These are phyloP conservation scores for Rostratula benghalensis DNA, from an alignment of 2,113 vertebrate species.

Conservation along the genomic window DNA sequence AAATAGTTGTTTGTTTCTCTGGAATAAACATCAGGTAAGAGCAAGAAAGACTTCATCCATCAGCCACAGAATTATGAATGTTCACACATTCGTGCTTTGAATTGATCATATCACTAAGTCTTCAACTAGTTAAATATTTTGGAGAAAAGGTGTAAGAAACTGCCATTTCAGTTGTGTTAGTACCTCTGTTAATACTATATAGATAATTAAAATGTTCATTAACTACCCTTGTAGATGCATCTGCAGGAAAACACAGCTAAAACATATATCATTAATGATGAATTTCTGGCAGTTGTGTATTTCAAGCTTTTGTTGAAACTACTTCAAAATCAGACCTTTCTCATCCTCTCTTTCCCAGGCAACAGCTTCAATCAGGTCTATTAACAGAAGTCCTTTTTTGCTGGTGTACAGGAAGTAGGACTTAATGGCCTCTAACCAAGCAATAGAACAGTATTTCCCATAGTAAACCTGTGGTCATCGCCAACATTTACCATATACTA, in stretches of 20 bases:
- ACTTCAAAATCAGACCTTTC: background rate
- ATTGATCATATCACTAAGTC: background rate
- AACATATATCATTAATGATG: background rate
- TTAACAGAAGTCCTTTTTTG: background rate
- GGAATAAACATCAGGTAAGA: background rate
- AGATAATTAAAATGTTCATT: background rate
- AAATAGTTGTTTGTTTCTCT: background rate
- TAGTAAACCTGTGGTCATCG: background rate
- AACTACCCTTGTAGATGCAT: background rate
- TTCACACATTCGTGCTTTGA: background rate
- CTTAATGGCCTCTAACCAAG: background rate
- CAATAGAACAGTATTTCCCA: background rate
- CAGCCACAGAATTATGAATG: background rate
- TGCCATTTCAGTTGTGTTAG: background rate
- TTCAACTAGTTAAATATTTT: background rate
- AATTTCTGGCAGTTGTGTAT: background rate
- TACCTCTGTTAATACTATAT: background rate
- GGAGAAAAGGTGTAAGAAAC: background rate
- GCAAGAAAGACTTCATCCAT: background rate
- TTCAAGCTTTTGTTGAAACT: background rate
- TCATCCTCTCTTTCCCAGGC: background rate
- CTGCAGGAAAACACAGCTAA: background rate
- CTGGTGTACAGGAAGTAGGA: background rate
- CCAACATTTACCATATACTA: background rate
- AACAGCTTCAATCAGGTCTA: background rate